These are phyloP conservation scores for Acrocera orbiculus DNA, from an alignment of 2,888 invertebrate genomes.

Conservation along the genomic window DNA sequence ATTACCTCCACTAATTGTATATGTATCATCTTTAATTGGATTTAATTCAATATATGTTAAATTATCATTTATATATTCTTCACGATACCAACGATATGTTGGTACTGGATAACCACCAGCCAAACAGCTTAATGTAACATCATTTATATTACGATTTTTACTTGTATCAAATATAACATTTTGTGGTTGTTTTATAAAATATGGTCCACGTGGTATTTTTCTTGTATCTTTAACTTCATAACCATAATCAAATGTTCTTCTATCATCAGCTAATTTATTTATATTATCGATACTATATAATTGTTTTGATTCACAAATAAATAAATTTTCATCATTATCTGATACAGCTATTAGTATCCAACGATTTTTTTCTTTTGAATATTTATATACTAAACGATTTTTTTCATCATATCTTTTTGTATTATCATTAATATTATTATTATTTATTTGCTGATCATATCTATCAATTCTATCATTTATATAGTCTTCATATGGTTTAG, in stretches of 20 bases:
- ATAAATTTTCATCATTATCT: slow-evolving; percentile 58
- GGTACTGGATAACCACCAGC: slow-evolving; percentile 82
- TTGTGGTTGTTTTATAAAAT: slow-evolving; percentile 68
- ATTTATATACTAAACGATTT: slow-evolving; percentile 66
- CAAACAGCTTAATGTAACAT: slow-evolving; percentile 60
- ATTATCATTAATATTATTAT: neutral
- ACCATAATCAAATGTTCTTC: slow-evolving; percentile 72
- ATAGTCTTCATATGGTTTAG: slow-evolving; percentile 52
- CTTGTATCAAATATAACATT: slow-evolving; percentile 70
- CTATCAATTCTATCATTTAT: slow-evolving; percentile 12
- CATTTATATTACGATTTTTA: slow-evolving; percentile 47
- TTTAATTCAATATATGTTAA: slow-evolving; percentile 56
- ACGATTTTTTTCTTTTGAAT: slow-evolving; percentile 47
- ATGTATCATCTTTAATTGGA: slow-evolving; percentile 53
- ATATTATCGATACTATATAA: slow-evolving; percentile 40
- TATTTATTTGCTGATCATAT: neutral
- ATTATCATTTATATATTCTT: slow-evolving; percentile 66
- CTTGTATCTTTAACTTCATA: slow-evolving; percentile 62
- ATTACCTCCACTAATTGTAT: slow-evolving; percentile 79
- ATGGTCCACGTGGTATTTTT: slow-evolving; percentile 73
- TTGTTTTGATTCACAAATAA: slow-evolving; percentile 57
- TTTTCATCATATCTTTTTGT: slow-evolving; percentile 26
- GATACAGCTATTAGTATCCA: slow-evolving; percentile 74
- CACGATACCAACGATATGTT: slow-evolving; percentile 76
- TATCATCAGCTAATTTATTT: slow-evolving; percentile 53